Evolutionary conservation across 2,797 vertebrate genomes (phyloP).

Genomic region (Leptoclinus maculatus): DNA sequence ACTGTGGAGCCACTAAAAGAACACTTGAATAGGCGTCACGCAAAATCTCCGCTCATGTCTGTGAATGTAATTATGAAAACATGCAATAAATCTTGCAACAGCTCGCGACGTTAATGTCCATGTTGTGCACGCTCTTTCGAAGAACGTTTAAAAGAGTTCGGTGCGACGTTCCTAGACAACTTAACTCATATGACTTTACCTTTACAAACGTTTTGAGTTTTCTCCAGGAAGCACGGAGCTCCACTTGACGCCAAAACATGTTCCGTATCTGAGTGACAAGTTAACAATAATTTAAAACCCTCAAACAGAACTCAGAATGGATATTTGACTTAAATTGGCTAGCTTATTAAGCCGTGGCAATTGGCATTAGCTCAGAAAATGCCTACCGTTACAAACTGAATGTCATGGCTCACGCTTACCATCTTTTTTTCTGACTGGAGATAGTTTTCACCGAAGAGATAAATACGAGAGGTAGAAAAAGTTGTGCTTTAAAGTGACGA

Average conservation of each 20-base stretch:
- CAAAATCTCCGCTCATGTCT: not conserved
- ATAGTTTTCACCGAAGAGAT: not conserved
- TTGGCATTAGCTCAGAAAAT: not conserved
- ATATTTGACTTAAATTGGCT: not conserved
- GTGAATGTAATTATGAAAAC: not conserved
- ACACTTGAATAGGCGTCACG: not conserved
- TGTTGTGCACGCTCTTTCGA: too few relatives aligned
- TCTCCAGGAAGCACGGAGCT: slow-evolving; percentile 75
- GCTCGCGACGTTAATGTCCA: not conserved
- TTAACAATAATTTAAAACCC: not conserved
- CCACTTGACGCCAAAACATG: slow-evolving; percentile 69
- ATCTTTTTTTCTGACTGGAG: not conserved
- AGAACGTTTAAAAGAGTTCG: too few relatives aligned
- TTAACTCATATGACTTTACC: slow-evolving; percentile 67
- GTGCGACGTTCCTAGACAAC: not conserved
- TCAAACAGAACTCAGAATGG: not conserved
- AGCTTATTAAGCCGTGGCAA: not conserved
- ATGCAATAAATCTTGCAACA: not conserved
- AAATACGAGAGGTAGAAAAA: not conserved
- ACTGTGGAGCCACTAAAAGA: not conserved
- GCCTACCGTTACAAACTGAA: not conserved
- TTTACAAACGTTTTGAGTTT: slow-evolving; percentile 81
- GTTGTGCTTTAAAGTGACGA: rapidly evolving
- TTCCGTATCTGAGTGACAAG: slow-evolving; percentile 51
- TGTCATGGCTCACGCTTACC: slow-evolving; percentile 8